Conservation (phyloP, 2,888 invertebrate species). For the Tetanocera ferruginea region DNA sequence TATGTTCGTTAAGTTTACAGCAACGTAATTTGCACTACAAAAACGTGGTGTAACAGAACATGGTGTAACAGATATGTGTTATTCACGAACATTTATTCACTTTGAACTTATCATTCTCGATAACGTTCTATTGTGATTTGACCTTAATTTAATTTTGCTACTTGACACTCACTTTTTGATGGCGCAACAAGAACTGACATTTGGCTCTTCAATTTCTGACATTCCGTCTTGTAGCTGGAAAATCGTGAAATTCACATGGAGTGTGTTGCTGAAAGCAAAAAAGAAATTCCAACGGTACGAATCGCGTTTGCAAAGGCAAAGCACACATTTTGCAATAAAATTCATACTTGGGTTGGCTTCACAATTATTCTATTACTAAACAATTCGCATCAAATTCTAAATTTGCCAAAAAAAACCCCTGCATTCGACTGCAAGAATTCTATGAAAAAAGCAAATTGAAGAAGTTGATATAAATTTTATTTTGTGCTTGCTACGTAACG, state of each 20-base stretch:
- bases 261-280: background rate
- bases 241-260: background rate
- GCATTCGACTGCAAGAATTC: background rate
- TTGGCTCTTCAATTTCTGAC: background rate
- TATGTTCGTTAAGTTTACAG: too few relatives aligned
- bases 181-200: background rate
- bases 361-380: background rate
- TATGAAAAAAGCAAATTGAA: background rate
- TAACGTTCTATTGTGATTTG: background rate
- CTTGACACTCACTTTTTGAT: background rate
- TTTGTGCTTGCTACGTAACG: background rate
- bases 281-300: constrained; percentile 12
- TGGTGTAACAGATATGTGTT: too few relatives aligned
- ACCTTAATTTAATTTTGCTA: background rate
- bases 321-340: constrained; percentile 15
- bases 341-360: background rate
- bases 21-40: too few relatives aligned
- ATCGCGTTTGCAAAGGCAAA: constrained; percentile 2
- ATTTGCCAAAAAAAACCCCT: background rate
- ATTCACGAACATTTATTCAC: too few relatives aligned
- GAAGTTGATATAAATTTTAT: background rate
- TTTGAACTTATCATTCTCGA: too few relatives aligned
- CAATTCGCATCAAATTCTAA: constrained; percentile 1
- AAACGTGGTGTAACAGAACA: too few relatives aligned
- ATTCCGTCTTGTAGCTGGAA: background rate